A percentile compares a stretch with the other conserved stretches of the same genome.
Evolutionary conservation across 1,140 invertebrate genomes (phyloP).

Genomic region (Pygmarrhopalites habei): DNA sequence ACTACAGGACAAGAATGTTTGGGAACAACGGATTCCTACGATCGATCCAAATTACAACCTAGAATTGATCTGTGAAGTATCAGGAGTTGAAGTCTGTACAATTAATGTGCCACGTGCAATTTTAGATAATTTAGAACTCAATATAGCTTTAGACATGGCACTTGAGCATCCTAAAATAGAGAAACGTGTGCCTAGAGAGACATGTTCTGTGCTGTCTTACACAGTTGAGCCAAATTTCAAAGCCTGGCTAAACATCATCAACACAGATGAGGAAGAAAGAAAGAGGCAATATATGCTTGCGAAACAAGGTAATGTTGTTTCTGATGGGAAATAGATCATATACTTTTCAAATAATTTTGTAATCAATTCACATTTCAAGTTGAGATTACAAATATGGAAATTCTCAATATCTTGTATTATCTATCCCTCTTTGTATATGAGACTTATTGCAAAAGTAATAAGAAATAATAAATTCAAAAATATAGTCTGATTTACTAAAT

Average conservation of each 20-base stretch:
- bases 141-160: constrained; percentile 51
- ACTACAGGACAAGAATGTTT: constrained; percentile 44
- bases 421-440: no score
- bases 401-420: no score
- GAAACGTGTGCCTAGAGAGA: constrained; percentile 19
- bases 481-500: no score
- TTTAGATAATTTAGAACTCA: constrained; percentile 49
- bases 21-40: constrained; percentile 63
- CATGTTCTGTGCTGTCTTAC: constrained; percentile 14
- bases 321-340: no score
- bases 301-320: no score
- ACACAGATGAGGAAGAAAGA: constrained; percentile 2
- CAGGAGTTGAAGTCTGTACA: constrained; percentile 48
- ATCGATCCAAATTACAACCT: constrained; percentile 64
- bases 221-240: constrained; percentile 30
- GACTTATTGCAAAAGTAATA: no score
- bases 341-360: no score
- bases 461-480: no score
- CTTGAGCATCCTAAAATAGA: constrained; percentile 42
- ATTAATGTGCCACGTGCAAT: constrained; percentile 49
- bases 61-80: constrained; percentile 56
- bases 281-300: no score
- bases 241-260: constrained; percentile 34
- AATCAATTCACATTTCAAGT: no score
- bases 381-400: no score